Evolutionary conservation across 2,797 vertebrate genomes (phyloP), one percentile per base, ranked within the genome.

Genomic region (Sebastolobus alascanus): DNA sequence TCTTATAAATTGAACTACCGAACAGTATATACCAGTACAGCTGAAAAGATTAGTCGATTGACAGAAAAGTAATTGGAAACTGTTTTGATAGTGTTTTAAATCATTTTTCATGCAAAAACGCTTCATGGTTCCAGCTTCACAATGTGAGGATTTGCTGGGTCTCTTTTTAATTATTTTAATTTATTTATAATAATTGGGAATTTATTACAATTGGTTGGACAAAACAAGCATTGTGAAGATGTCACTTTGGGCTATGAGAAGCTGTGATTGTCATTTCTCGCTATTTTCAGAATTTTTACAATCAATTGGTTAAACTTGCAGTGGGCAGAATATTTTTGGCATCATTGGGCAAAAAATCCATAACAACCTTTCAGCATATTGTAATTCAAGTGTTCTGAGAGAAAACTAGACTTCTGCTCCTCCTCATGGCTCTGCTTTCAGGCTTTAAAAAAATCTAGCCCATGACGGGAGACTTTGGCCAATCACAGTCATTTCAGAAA

Each of bases 381-480:
- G 6, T 16, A 43, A 43, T 43, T 43, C 14, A 43, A 16, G 40
- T 43, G 40, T 7, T 43, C 14, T 43, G 40, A 43, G 40, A 16
- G 40, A 43, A 3, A 43, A 43, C 40, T 16, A 43, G 5, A 43
- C 14, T 43, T 43, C 40, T 43, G 40, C 40, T 6, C 40, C 40
- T 43, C 40, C 0, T 43, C 40, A 43, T 43, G 40, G 0, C 40
- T 43, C 40, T 43, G 14, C 16, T 43, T 43, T 43, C 40, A 43
- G 40, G 0, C 5, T 43, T 43, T 43, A 43, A 6, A 43, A 43
- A 43, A 1, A 43, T 43, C 0, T 6, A 43, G 14, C 1, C 40
- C 40, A 2, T 43, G 14, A 43, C 0, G 40, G 40, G 13, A 43
- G 14, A 43, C 40, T 43, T 43, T 43, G 40, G 13, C 40, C 40